phyloP scores from a whole-genome alignment of 2,888 invertebrate species.

The Sarcophaga rosellei region DNA sequence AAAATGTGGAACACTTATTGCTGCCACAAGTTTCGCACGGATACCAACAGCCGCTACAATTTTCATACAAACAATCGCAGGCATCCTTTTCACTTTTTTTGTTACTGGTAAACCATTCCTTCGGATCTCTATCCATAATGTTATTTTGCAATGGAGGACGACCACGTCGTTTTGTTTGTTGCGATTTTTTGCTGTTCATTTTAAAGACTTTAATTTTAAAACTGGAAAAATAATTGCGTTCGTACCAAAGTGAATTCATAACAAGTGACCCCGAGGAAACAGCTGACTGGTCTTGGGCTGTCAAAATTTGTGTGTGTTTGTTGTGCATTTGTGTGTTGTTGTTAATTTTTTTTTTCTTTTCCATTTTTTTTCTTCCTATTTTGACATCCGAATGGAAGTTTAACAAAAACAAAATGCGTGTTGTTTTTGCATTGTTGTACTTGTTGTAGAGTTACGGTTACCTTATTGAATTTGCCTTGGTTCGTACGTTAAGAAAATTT shows the following conservation, averaged over 20 bases:
- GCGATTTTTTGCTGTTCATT: constrained; percentile 30
- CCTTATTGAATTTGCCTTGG: no score
- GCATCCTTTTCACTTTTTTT: constrained; percentile 54
- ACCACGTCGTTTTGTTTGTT: constrained; percentile 30
- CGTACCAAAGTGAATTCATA: no score
- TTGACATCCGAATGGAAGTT: no score
- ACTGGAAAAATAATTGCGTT: not conserved
- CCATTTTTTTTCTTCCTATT: no score
- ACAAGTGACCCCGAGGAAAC: no score
- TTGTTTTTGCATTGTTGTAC: no score
- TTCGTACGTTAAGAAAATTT: not conserved
- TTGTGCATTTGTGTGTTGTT: no score
- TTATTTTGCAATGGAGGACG: not conserved
- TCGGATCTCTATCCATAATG: not conserved
- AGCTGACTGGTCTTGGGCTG: no score
- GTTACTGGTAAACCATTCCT: constrained; percentile 10
- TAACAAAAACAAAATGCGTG: no score
- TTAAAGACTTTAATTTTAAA: not conserved
- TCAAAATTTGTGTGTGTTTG: no score
- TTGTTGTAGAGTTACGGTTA: no score
- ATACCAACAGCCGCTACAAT: constrained; percentile 69
- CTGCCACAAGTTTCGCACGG: constrained; percentile 66
- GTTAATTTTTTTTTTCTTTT: no score
- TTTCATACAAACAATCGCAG: constrained; percentile 59
- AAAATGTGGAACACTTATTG: constrained; percentile 66